Evolutionary conservation across 2,113 vertebrate genomes (phyloP), one percentile per base, ranked within the genome.

Genomic region (Campylomormyrus tamandua): DNA sequence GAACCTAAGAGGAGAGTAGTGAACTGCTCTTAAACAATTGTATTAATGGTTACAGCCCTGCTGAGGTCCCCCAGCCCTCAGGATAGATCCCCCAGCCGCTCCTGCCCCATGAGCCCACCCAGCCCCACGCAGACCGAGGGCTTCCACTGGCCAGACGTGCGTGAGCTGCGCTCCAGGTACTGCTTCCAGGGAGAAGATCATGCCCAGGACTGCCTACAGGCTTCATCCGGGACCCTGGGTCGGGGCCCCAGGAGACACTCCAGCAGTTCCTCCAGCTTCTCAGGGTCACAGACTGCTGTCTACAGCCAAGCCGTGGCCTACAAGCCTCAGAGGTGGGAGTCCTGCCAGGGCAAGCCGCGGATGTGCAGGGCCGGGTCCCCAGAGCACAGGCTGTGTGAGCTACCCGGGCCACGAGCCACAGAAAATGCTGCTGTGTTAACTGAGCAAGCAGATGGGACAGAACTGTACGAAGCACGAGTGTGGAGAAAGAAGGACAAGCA

Each of bases 81-180:
- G 88, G 11, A 24, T 89, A 27, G 62, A 83, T 77, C 87, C 90
- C 2, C 35, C 0, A 19, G 89, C n/a, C n/a, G 3, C 58, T 52
- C 35, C 4, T 90, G 91, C 0, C 93, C 93, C 1, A 90, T 90
- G 89, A 97, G 95, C 89, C 95, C 95, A 1, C 91, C 92, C 1
- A 96, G 95, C 86, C 94, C 96, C 0, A 50, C 94, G 0, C 89
- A 93, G 1, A 17, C 91, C 0, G 97, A 98, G 90, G 93, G 93
- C 49, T 98, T 98, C 89, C 7, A 90, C 83, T 98, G 98, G 98
- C 98, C 98, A 0, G 97, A 99, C 0, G 98, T 98, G 35, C 95
- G 92, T 3, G 94, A 97, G 85, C 96, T 99, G 2, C 91, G 97
- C 77, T 97, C 97, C 83, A 97, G 94, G 88, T 98, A 98, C 45